These are phyloP conservation scores for Acropora tenuis DNA, from an alignment of 64 coral and sea anemone genomes.

Conservation along the genomic window DNA sequence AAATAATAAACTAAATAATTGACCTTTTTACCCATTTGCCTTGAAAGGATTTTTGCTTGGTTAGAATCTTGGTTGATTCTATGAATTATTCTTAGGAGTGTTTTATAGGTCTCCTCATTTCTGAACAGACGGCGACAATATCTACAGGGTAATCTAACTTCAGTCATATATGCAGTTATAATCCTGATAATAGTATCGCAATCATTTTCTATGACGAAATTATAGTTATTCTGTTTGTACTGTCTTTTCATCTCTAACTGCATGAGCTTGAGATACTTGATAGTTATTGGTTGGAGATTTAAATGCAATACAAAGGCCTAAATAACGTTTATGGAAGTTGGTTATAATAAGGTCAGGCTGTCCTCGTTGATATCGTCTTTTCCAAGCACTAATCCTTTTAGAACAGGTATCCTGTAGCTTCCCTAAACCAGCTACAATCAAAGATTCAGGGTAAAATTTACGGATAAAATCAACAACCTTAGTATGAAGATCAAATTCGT, in stretches of 20 bases:
- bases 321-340: constrained; percentile 11
- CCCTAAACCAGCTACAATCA: constrained; percentile 2
- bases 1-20: no score
- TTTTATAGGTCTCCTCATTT: no score
- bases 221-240: background rate
- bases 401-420: background rate
- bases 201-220: background rate
- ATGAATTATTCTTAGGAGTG: no score
- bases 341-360: constrained; percentile 8
- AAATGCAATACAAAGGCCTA: constrained; percentile 25
- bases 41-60: no score
- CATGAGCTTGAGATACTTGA: background rate
- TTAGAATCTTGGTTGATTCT: no score
- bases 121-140: no score
- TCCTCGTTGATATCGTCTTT: constrained; percentile 11
- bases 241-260: constrained; percentile 3
- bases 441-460: background rate
- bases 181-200: no score
- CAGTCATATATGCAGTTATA: no score
- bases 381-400: background rate
- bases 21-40: no score
- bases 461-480: background rate
- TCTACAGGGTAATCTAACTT: no score
- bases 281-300: background rate
- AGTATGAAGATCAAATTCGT: constrained; percentile 16